Evolutionary conservation across 2,888 invertebrate genomes (phyloP).

Genomic region (Stenodema calcarata): DNA sequence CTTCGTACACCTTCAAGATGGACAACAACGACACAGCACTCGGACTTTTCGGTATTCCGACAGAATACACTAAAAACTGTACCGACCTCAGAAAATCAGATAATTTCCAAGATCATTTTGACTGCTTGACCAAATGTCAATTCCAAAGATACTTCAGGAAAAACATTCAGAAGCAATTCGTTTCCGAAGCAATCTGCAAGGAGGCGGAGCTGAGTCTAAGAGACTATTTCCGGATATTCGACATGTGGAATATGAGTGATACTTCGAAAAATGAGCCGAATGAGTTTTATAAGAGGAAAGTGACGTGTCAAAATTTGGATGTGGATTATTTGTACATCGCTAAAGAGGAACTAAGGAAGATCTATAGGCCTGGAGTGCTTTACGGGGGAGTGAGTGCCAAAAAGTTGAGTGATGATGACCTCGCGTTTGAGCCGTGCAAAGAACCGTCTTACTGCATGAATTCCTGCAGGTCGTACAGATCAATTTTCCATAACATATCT

Average conservation of each 20-base stretch:
- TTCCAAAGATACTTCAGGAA: background rate
- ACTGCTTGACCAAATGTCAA: background rate
- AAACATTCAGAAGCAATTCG: background rate
- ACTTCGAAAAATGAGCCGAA: background rate
- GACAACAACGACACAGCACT: background rate
- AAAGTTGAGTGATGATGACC: background rate
- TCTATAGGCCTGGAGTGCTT: background rate
- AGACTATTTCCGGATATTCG: background rate
- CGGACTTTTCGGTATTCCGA: constrained; percentile 21
- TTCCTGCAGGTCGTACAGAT: background rate
- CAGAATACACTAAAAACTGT: background rate
- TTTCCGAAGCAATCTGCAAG: constrained; percentile 22
- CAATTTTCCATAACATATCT: too few relatives aligned
- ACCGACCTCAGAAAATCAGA: background rate
- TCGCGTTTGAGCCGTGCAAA: background rate
- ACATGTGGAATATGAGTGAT: background rate
- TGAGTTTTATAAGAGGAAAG: background rate
- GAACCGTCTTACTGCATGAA: constrained; percentile 12
- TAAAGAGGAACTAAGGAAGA: background rate
- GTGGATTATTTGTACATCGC: background rate
- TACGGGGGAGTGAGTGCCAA: background rate
- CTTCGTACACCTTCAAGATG: background rate
- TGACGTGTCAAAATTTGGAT: background rate
- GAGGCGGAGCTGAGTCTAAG: background rate
- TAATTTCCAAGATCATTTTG: background rate